phyloP scores from a whole-genome alignment of 1,140 invertebrate genomes.

The Aleiodes sp. region DNA sequence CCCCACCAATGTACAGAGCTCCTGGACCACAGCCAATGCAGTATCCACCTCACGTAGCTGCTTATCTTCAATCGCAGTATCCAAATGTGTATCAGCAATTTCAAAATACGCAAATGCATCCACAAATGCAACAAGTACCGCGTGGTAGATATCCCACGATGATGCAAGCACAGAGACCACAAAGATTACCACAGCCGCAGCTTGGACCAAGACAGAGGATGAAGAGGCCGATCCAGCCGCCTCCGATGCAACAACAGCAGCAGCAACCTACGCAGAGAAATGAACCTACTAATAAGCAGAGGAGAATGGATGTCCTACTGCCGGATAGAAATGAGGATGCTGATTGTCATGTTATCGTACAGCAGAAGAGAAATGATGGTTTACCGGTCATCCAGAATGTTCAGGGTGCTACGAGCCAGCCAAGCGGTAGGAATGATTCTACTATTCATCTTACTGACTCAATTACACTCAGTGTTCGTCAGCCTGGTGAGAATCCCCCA shows the following conservation, averaged over 20 bases:
- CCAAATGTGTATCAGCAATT: conserved; percentile 36
- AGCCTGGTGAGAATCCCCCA: conserved; percentile 52
- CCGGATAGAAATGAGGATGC: conserved; percentile 71
- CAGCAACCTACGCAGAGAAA: conserved; percentile 42
- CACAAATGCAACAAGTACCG: conserved; percentile 54
- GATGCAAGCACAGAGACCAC: conserved; percentile 52
- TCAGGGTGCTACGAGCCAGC: conserved; percentile 68
- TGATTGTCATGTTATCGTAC: conserved; percentile 74
- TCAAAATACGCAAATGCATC: conserved; percentile 57
- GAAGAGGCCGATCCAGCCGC: conserved; percentile 52
- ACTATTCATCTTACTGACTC: conserved; percentile 72
- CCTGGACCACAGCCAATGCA: conserved; percentile 55
- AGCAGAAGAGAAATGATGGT: conserved; percentile 77
- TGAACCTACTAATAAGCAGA: conserved; percentile 54
- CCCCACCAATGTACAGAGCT: conserved; percentile 59
- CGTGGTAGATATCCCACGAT: conserved; percentile 60
- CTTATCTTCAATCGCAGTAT: conserved; percentile 54
- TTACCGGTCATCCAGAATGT: conserved; percentile 78
- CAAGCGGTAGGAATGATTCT: conserved; percentile 64
- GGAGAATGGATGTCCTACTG: conserved; percentile 67
- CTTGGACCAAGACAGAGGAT: conserved; percentile 46
- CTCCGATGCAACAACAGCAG: conserved; percentile 39
- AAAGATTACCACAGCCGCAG: conserved; percentile 48
- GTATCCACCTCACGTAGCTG: conserved; percentile 50
- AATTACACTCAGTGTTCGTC: conserved; percentile 74